Percentiles rank a stretch among this genome's conserved stretches.
These are phyloP conservation scores for Chelonus insularis DNA, from an alignment of 1,140 invertebrate species.

Conservation along the genomic window DNA sequence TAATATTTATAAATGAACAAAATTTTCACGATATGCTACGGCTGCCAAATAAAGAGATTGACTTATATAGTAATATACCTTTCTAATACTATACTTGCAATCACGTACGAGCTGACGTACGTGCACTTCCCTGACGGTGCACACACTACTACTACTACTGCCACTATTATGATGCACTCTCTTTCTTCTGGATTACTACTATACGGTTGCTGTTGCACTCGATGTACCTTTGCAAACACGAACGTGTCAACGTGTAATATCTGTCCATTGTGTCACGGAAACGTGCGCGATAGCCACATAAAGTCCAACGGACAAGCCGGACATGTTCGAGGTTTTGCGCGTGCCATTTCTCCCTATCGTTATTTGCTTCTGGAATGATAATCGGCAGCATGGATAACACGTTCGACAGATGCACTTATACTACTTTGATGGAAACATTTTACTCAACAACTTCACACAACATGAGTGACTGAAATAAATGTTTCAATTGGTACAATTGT, in stretches of 20 bases:
- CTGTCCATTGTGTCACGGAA: constrained; percentile 16
- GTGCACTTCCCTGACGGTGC: too few species aligned
- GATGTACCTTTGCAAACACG: background rate
- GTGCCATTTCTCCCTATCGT: background rate
- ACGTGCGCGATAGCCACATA: constrained; percentile 1
- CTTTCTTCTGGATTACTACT: background rate
- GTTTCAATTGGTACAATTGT: too few species aligned
- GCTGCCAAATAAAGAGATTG: too few species aligned
- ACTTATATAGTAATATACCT: too few species aligned
- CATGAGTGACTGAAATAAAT: too few species aligned
- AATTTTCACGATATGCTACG: too few species aligned
- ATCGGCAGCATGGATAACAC: background rate
- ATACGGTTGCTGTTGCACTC: constrained; percentile 1
- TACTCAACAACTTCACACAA: background rate
- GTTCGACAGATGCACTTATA: background rate
- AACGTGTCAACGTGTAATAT: constrained; percentile 20
- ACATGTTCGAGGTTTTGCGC: background rate
- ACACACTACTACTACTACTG: too few species aligned
- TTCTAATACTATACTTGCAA: too few species aligned
- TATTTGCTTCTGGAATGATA: constrained; percentile 17
- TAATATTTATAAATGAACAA: too few species aligned
- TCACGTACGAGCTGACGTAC: background rate
- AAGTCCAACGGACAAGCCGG: background rate
- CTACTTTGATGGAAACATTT: background rate
- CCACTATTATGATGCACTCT: background rate